These are phyloP conservation scores for Sarcophaga caerulescens DNA, from an alignment of 2,888 invertebrate species.

Conservation along the genomic window DNA sequence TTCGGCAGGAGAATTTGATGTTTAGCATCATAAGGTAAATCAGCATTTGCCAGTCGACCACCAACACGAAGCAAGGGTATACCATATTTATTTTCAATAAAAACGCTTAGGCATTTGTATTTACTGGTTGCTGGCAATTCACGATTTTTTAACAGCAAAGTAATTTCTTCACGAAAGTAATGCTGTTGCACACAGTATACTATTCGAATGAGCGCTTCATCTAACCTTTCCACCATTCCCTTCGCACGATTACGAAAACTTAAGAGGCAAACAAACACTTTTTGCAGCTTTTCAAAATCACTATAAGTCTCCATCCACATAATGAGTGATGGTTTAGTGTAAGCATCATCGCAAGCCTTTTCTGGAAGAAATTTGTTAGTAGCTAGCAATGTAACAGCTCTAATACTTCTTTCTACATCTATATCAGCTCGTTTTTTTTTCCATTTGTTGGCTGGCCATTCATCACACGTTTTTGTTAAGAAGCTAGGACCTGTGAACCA, in stretches of 20 bases:
- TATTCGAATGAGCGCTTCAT: conserved; percentile 23
- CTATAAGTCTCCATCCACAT: neutral
- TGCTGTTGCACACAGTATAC: conserved; percentile 26
- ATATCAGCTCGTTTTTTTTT: neutral
- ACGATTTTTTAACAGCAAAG: neutral
- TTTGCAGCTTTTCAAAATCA: conserved; percentile 2
- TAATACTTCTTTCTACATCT: conserved; percentile 9
- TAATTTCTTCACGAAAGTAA: conserved; percentile 12
- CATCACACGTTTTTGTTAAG: conserved; percentile 4
- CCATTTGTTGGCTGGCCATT: conserved; percentile 41
- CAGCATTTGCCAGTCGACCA: conserved; percentile 35
- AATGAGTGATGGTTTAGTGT: neutral
- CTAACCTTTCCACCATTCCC: neutral
- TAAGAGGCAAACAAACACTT: neutral
- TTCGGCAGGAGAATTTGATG: conserved; percentile 35
- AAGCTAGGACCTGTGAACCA: conserved; percentile 41
- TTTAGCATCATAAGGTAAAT: conserved; percentile 42
- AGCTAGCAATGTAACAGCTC: neutral
- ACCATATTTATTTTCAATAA: conserved; percentile 22
- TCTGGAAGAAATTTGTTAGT: too few relatives aligned
- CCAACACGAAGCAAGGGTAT: conserved; percentile 43
- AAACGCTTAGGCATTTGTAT: conserved; percentile 20
- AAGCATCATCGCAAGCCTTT: too few relatives aligned
- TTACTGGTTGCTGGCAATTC: neutral
- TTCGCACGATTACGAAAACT: neutral